Base-by-base conservation (phyloP, 2,888 invertebrate genomes). In the Plebejus melissa region DNA sequence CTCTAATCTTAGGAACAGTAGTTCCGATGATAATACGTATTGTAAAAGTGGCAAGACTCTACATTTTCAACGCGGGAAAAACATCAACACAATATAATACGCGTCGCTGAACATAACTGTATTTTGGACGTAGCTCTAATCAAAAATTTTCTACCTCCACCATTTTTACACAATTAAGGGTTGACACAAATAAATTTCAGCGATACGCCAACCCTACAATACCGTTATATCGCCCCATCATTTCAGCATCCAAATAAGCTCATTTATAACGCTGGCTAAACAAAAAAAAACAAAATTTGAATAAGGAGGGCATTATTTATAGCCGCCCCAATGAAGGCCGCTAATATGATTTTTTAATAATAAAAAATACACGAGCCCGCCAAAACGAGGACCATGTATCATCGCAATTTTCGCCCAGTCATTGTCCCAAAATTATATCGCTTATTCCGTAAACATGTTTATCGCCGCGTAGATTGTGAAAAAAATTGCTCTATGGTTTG, bases 271-370 rank as follows among this genome's bases (percentile, higher is more conserved):
- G 86, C 85, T 87, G 90, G 90, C 86, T 88, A 88, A 91, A 91
- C 91, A 92, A 93, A 91, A 93, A 89, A 91, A 91, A 90, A 91
- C 91, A 91, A 92, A 93, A 93, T 90, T 93, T 93, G 93, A 93
- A 93, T 93, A 93, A 93, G 93, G 92, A 93, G 91, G 85, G 89
- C 92, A 93, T 93, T 92, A 93, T 93, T 93, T 93, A 93, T 93
- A 90, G 86, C 92, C 91, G 91, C 91, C 91, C 93, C 92, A 93
- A 93, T 93, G 93, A 93, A 92, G 91, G 91, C 88, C 90, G 93
- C 92, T 93, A 93, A 93, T 93, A 92, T 93, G 93, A 93, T 93
- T 93, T 93, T 93, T 93, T 90, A 89, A 88, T 89, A 90, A 90
- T 90, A 92, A 88, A 91, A 90, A 87, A 85, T 88, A 90, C 88